These are phyloP conservation scores for Glyptemys insculpta DNA, from an alignment of 2,797 vertebrate genomes.

Conservation along the genomic window DNA sequence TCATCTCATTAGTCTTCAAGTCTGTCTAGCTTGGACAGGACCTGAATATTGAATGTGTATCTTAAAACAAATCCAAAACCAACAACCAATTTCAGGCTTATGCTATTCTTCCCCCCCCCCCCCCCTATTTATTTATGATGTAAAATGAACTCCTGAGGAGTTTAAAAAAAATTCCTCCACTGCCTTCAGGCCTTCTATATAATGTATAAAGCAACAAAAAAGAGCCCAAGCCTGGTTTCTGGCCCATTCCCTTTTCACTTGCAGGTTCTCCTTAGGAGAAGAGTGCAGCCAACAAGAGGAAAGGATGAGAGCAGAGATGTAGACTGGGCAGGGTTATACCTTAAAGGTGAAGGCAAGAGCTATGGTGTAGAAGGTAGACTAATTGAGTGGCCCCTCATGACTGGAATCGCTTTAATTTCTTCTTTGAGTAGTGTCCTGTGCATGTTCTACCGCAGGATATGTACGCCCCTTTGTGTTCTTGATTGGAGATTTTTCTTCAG, in stretches of 20 bases:
- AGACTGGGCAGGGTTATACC: no score
- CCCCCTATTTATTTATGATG: neutral
- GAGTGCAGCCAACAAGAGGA: fast-evolving
- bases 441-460: no score
- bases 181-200: neutral
- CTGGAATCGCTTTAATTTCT: neutral
- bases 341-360: neutral
- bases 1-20: neutral
- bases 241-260: neutral
- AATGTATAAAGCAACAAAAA: neutral
- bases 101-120: no score
- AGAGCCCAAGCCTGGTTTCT: neutral
- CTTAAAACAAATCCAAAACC: neutral
- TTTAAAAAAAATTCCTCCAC: neutral
- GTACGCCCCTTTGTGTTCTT: no score
- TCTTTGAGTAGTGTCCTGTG: neutral
- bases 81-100: neutral
- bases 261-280: neutral
- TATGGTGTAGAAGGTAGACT: fast-evolving
- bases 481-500: no score
- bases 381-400: neutral
- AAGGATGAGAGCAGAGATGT: neutral
- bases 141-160: neutral
- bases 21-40: neutral
- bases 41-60: neutral